phyloP scores from a whole-genome alignment of 2,888 invertebrate genomes.

The Ptycholaimellus sp. region DNA sequence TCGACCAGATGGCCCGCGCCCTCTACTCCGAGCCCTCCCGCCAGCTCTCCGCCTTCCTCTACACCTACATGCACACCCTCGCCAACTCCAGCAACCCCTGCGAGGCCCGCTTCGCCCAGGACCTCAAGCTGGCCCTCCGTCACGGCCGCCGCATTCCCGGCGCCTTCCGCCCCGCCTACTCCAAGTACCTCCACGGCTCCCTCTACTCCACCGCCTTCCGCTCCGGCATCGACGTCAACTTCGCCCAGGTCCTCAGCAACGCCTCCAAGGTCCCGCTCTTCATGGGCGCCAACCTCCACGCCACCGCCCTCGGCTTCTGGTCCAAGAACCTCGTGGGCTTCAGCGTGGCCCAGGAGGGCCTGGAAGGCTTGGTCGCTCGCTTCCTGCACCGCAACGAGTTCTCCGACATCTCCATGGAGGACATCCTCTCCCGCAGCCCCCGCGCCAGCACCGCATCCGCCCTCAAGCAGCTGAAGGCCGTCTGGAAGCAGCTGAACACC shows the following conservation, averaged over 20 bases:
- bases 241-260: conserved; percentile 12
- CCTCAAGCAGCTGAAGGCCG: conserved; percentile 7
- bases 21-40: conserved; percentile 12
- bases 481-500: conserved; percentile 11
- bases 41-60: conserved; percentile 16
- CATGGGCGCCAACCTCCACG: conserved; percentile 11
- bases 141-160: conserved; percentile 8
- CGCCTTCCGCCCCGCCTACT: conserved; percentile 8
- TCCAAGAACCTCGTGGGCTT: conserved; percentile 11
- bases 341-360: conserved; percentile 4
- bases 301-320: conserved; percentile 15
- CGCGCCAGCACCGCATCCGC: conserved; percentile 8
- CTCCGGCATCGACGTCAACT: conserved; percentile 11
- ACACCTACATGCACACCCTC: conserved; percentile 11
- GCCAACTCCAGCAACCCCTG: conserved; percentile 13
- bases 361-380: conserved; percentile 3
- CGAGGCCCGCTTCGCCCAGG: conserved; percentile 8
- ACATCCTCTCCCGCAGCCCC: conserved; percentile 9
- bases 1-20: conserved; percentile 14
- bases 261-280: conserved; percentile 7
- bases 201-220: conserved; percentile 12
- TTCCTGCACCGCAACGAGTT: neutral
- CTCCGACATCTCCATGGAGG: conserved; percentile 6
- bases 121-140: conserved; percentile 9
- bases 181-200: conserved; percentile 10